Percentiles rank a stretch among this genome's conserved stretches.
phyloP scores from a whole-genome alignment of 2,888 invertebrate species.

The Rhaphigaster nebulosa region DNA sequence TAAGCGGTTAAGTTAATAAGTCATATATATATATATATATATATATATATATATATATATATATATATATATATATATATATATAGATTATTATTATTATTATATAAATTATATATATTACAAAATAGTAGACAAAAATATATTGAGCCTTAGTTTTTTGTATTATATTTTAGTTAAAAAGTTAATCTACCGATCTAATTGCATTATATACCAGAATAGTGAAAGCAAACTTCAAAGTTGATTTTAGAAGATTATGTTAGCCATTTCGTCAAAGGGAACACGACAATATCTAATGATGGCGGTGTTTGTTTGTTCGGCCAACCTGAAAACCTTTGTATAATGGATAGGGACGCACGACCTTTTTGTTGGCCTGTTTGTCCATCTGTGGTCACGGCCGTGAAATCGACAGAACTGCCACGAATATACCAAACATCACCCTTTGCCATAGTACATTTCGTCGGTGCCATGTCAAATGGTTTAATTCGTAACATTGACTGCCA shows the following conservation, averaged over 20 bases:
- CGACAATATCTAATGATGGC: neutral
- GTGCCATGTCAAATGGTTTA: neutral
- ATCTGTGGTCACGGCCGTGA: neutral
- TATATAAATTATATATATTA: too few species aligned
- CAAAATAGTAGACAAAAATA: too few species aligned
- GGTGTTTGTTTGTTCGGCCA: neutral
- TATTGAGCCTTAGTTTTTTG: too few species aligned
- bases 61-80: too few species aligned
- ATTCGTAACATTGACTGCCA: neutral
- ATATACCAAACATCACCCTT: neutral
- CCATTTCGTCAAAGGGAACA: neutral
- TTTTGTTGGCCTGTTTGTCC: neutral
- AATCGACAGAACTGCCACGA: neutral
- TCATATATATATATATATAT: too few species aligned
- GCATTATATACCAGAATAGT: neutral
- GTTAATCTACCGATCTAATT: neutral
- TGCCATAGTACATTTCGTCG: neutral
- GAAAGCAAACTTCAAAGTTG: neutral
- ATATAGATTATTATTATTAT: too few species aligned
- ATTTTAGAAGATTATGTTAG: neutral
- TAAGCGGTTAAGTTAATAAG: too few species aligned
- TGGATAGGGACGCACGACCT: neutral
- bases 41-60: too few species aligned
- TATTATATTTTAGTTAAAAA: neutral
- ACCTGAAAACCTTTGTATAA: slow-evolving; percentile 19